phyloP scores from a whole-genome alignment of 2,797 vertebrate genomes.

The Schizothorax lantsangensis region DNA sequence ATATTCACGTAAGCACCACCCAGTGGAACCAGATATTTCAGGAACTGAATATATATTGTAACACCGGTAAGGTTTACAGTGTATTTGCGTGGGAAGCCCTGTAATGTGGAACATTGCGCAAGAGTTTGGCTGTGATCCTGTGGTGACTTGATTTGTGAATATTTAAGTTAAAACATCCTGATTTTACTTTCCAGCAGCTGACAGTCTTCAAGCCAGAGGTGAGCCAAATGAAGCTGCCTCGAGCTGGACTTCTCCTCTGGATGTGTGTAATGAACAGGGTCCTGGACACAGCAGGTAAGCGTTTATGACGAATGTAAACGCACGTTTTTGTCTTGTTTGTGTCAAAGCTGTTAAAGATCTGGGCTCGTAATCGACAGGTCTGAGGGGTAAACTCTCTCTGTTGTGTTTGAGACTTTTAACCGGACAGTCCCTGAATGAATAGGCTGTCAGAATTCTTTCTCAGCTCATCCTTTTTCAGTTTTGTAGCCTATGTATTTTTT shows the following conservation, averaged over 20 bases:
- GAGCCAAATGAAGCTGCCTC: not conserved
- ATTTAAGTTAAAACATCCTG: not conserved
- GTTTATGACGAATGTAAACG: not conserved
- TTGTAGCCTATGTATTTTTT: not conserved
- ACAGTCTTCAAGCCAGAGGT: not conserved
- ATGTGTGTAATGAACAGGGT: slow-evolving; percentile 1
- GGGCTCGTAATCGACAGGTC: too few relatives aligned
- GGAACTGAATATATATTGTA: not conserved
- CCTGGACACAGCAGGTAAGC: slow-evolving; percentile 22
- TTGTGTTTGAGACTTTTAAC: not conserved
- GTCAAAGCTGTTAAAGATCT: not conserved
- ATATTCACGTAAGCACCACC: not conserved
- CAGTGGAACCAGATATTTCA: not conserved
- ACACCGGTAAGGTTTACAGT: not conserved
- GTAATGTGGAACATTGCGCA: not conserved
- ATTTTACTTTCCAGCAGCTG: not conserved
- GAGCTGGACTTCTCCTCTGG: slow-evolving; percentile 30
- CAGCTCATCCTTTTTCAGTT: not conserved
- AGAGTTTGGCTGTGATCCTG: not conserved
- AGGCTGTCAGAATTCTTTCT: too few relatives aligned
- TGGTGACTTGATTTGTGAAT: not conserved
- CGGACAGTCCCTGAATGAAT: not conserved
- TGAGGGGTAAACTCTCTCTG: not conserved
- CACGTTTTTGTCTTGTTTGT: not conserved
- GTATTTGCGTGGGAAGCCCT: not conserved